Percentiles rank a stretch among this genome's conserved stretches.
These are phyloP conservation scores for Lutjanus argentimaculatus DNA, from an alignment of 2,797 vertebrate genomes.

Conservation along the genomic window DNA sequence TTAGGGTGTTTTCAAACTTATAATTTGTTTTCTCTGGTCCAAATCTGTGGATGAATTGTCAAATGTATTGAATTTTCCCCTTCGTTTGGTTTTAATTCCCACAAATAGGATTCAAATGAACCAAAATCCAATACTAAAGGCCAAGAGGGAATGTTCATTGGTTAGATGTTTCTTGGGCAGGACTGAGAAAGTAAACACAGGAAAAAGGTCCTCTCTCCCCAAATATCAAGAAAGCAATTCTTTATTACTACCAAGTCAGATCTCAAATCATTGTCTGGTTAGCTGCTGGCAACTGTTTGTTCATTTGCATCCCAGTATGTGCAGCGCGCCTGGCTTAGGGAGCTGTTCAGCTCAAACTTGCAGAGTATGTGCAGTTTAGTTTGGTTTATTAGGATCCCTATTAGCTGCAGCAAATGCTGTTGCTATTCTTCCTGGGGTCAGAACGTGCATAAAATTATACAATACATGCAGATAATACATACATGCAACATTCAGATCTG, in stretches of 20 bases:
- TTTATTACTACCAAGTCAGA: neutral
- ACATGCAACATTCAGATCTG: neutral
- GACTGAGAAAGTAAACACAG: neutral
- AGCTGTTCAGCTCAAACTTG: neutral
- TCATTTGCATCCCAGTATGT: neutral
- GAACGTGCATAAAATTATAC: too few relatives aligned
- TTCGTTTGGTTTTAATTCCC: neutral
- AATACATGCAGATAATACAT: too few relatives aligned
- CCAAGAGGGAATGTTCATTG: too few relatives aligned
- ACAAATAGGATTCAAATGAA: neutral
- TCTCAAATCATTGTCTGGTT: neutral
- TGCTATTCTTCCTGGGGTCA: too few relatives aligned
- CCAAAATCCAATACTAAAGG: constrained; percentile 6
- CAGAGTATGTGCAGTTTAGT: too few relatives aligned
- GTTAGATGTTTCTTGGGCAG: neutral
- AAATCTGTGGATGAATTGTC: neutral
- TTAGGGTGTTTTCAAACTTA: too few relatives aligned
- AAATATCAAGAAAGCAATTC: neutral
- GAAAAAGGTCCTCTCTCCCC: neutral
- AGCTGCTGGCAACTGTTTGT: neutral
- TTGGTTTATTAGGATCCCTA: too few relatives aligned
- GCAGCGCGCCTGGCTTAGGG: neutral
- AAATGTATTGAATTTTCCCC: neutral
- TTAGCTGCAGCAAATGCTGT: too few relatives aligned
- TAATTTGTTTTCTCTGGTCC: neutral